These are phyloP conservation scores for Lamellibrachia luymesi DNA, from an alignment of 1,140 invertebrate genomes.

Conservation along the genomic window DNA sequence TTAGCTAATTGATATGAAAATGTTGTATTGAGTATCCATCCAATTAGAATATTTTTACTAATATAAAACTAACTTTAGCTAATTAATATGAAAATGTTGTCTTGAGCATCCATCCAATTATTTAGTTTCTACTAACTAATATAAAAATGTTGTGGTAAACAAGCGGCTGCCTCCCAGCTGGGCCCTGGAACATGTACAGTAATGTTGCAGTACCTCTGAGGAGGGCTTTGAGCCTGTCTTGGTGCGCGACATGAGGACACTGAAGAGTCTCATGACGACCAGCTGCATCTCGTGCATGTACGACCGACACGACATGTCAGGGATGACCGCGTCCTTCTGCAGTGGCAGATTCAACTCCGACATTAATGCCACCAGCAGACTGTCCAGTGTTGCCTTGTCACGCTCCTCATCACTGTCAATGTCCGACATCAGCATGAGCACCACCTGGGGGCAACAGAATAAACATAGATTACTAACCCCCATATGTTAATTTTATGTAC, in stretches of 20 bases:
- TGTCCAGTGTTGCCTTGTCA: slow-evolving; percentile 69
- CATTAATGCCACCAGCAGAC: slow-evolving; percentile 72
- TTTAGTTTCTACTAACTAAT: no score
- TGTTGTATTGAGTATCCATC: no score
- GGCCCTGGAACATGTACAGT: neutral
- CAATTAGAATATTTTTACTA: no score
- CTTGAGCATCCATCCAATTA: no score
- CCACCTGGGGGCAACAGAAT: slow-evolving; percentile 62
- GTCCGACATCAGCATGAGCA: slow-evolving; percentile 87
- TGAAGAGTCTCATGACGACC: slow-evolving; percentile 78
- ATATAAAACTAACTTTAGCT: neutral
- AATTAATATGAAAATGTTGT: neutral
- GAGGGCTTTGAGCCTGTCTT: slow-evolving; percentile 62
- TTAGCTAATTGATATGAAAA: no score
- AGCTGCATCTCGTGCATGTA: slow-evolving; percentile 79
- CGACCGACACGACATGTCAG: slow-evolving; percentile 63
- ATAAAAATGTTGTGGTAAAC: no score
- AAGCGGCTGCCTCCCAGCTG: neutral
- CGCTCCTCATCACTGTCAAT: slow-evolving; percentile 80
- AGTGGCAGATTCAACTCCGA: slow-evolving; percentile 75
- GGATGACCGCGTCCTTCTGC: slow-evolving; percentile 49
- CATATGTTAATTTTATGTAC: no score
- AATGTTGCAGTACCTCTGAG: slow-evolving; percentile 59
- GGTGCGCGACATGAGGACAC: slow-evolving; percentile 70
- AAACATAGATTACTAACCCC: no score